Evolutionary conservation across 37 sponge, comb jelly and placozoan genomes (phyloP).

Genomic region (Eunapius fragilis): DNA sequence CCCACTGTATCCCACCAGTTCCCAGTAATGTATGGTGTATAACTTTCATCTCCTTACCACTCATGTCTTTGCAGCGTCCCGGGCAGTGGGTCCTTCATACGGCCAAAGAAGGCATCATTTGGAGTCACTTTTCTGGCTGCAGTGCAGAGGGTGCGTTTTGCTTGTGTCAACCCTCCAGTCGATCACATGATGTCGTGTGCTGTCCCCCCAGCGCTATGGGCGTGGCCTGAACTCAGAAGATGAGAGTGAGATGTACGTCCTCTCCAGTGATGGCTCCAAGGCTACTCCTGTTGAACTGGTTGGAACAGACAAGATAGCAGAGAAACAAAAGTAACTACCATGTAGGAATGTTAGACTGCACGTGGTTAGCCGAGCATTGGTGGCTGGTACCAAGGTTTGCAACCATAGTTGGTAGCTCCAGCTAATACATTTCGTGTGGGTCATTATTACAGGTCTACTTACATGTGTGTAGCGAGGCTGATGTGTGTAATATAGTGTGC

Average conservation of each 20-base stretch:
- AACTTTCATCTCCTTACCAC: background rate
- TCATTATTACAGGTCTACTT: no score
- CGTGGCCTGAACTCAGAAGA: constrained; percentile 23
- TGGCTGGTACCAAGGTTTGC: no score
- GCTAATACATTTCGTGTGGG: no score
- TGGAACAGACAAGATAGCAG: constrained; percentile 54
- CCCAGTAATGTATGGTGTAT: no score
- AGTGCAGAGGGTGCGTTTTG: constrained; percentile 36
- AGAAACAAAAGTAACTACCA: constrained; percentile 61
- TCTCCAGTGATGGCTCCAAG: constrained; percentile 2
- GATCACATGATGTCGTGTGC: background rate
- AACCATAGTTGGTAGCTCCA: no score
- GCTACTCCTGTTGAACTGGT: constrained; percentile 74
- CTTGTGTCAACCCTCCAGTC: no score
- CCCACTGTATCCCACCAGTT: no score
- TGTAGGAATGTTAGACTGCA: no score
- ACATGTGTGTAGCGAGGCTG: no score
- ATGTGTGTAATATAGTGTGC: no score
- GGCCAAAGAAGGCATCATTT: constrained; percentile 65
- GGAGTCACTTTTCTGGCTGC: constrained; percentile 73
- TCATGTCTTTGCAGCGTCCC: background rate
- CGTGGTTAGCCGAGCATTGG: no score
- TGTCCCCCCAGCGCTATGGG: background rate
- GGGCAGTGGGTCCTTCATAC: constrained; percentile 83
- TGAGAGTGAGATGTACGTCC: constrained; percentile 38